Evolutionary conservation across 1,140 invertebrate genomes (phyloP).

Genomic region (Phortica variegata): DNA sequence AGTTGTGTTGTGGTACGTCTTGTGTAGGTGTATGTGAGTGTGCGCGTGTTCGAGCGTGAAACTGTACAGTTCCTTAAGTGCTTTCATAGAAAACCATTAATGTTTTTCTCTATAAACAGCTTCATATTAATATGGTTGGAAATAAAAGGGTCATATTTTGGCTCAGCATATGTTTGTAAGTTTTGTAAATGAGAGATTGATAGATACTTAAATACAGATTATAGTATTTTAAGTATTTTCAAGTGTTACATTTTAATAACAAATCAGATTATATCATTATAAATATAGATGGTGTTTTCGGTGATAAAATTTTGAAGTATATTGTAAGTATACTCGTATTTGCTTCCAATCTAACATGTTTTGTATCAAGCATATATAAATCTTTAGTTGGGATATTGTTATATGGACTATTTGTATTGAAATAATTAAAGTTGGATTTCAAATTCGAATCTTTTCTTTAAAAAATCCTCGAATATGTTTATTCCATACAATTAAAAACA

Average conservation of each 20-base stretch:
- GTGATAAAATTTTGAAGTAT: no score
- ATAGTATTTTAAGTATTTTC: conserved; percentile 9
- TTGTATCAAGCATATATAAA: no score
- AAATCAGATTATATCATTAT: conserved; percentile 13
- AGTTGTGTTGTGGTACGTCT: conserved; percentile 15
- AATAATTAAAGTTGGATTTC: no score
- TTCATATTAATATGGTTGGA: no score
- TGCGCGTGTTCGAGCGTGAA: neutral
- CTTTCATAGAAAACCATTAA: conserved; percentile 55
- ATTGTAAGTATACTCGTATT: no score
- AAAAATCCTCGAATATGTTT: no score
- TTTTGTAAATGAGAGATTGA: neutral
- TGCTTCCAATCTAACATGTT: no score
- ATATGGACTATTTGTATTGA: no score
- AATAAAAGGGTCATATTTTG: conserved; percentile 24
- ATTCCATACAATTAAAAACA: no score
- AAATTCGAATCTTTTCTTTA: no score
- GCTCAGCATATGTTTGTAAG: conserved; percentile 2
- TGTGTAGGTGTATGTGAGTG: conserved; percentile 2
- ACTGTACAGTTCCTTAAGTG: conserved; percentile 31
- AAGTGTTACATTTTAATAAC: conserved; percentile 19
- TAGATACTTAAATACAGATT: conserved; percentile 3
- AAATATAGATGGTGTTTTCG: conserved; percentile 22
- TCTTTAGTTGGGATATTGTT: no score
- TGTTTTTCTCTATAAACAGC: conserved; percentile 48